phyloP scores from a whole-genome alignment of 1,140 invertebrate genomes.

The Neoseiulus cucumeris region DNA sequence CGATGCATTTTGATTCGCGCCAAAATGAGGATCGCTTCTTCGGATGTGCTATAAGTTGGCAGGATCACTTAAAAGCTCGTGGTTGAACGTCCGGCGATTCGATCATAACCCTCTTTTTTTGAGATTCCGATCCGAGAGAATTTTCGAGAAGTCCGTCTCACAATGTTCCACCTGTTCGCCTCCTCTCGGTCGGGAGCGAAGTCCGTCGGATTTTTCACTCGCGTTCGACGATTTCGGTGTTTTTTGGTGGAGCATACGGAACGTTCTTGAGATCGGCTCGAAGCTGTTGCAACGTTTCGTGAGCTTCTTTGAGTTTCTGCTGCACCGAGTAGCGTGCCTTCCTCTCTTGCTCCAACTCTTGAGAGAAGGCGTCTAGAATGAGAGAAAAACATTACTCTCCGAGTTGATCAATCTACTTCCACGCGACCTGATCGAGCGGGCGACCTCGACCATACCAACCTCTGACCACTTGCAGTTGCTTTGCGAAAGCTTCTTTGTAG shows the following conservation, averaged over 20 bases:
- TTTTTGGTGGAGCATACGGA: background rate
- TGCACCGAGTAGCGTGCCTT: constrained; percentile 26
- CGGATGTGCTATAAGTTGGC: too few species aligned
- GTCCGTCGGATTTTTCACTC: background rate
- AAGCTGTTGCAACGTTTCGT: background rate
- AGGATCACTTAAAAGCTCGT: too few species aligned
- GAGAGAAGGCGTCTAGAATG: constrained; percentile 25
- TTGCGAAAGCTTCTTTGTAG: constrained; percentile 27
- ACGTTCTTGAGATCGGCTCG: background rate
- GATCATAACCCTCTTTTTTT: too few species aligned
- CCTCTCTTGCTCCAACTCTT: constrained; percentile 27
- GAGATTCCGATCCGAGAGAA: too few species aligned
- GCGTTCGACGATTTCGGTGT: background rate
- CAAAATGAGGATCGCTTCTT: too few species aligned
- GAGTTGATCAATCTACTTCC: too few species aligned
- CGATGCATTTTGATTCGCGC: too few species aligned
- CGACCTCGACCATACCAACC: constrained; percentile 20
- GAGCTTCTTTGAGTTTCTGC: constrained; percentile 28
- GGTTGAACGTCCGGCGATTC: too few species aligned
- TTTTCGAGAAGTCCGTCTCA: too few species aligned
- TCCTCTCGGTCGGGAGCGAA: too few species aligned
- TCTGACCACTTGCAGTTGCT: constrained; percentile 27
- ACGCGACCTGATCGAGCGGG: too few species aligned
- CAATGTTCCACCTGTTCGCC: too few species aligned
- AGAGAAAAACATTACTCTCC: constrained; percentile 8